Percentiles rank a stretch among this genome's conserved stretches.
These are phyloP conservation scores for Polydrusus pterygomalis DNA, from an alignment of 2,888 invertebrate species.

Conservation along the genomic window DNA sequence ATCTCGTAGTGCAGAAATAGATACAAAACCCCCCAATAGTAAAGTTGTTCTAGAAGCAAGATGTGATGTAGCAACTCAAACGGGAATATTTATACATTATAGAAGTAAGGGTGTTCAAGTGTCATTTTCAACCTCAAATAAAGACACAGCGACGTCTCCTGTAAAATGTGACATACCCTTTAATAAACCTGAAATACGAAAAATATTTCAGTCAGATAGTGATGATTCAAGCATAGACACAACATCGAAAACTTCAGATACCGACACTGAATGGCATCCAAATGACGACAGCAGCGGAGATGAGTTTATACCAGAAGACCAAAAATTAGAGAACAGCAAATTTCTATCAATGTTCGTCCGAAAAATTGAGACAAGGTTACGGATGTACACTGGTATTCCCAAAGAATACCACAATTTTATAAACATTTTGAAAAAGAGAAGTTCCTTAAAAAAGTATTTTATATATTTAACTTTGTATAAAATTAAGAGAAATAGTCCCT, in stretches of 20 bases:
- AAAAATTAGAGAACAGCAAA: constrained; percentile 13
- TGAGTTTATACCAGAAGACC: constrained; percentile 5
- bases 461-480: constrained; percentile 26
- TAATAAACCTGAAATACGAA: constrained; percentile 11
- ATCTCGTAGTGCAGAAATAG: too few relatives aligned
- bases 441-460: constrained; percentile 19
- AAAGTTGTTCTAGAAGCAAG: too few relatives aligned
- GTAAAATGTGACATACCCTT: constrained; percentile 2
- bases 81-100: too few relatives aligned
- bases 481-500: constrained; percentile 27
- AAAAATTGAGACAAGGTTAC: too few relatives aligned
- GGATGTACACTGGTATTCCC: too few relatives aligned
- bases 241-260: neutral
- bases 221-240: constrained; percentile 2
- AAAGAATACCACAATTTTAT: constrained; percentile 26
- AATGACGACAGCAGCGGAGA: neutral
- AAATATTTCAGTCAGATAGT: constrained; percentile 5
- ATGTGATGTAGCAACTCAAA: too few relatives aligned
- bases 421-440: constrained; percentile 14
- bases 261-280: constrained; percentile 10
- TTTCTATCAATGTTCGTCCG: constrained; percentile 10
- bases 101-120: constrained; percentile 1
- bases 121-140: constrained; percentile 6
- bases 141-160: neutral
- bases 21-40: too few relatives aligned